Conservation (phyloP, 1,140 invertebrate species). For the Drosophila novamexicana region DNA sequence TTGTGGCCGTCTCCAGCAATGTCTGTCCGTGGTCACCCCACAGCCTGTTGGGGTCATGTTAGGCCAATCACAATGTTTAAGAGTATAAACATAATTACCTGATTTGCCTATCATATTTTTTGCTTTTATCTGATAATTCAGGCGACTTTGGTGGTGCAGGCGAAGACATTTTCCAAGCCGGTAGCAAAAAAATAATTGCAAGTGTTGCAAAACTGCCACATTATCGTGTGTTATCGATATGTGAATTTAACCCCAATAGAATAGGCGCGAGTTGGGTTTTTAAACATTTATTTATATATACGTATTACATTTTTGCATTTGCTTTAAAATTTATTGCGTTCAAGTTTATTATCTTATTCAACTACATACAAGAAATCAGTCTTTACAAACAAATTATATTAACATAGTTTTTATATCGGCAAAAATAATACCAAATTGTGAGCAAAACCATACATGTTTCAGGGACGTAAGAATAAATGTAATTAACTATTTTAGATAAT, state of each 20-base stretch:
- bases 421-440: conserved; percentile 59
- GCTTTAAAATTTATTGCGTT: conserved; percentile 63
- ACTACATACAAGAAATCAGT: conserved; percentile 75
- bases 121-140: conserved; percentile 85
- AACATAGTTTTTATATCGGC: conserved; percentile 46
- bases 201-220: conserved; percentile 49
- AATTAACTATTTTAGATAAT: conserved; percentile 46
- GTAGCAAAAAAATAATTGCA: conserved; percentile 43
- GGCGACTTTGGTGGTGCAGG: conserved; percentile 80
- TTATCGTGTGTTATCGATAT: conserved; percentile 17
- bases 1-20: conserved; percentile 93
- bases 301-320: conserved; percentile 51
- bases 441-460: conserved; percentile 62
- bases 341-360: conserved; percentile 38
- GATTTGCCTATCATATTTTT: conserved; percentile 85
- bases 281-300: conserved; percentile 69
- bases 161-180: conserved; percentile 78
- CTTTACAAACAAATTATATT: conserved; percentile 78
- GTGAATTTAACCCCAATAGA: background rate
- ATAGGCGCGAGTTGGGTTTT: conserved; percentile 26
- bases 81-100: conserved; percentile 44
- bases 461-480: conserved; percentile 40
- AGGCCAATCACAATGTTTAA: background rate
- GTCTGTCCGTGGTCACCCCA: conserved; percentile 99
- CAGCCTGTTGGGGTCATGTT: conserved; percentile 86